phyloP scores from a whole-genome alignment of 2,888 invertebrate species.

The Plebejus anna region DNA sequence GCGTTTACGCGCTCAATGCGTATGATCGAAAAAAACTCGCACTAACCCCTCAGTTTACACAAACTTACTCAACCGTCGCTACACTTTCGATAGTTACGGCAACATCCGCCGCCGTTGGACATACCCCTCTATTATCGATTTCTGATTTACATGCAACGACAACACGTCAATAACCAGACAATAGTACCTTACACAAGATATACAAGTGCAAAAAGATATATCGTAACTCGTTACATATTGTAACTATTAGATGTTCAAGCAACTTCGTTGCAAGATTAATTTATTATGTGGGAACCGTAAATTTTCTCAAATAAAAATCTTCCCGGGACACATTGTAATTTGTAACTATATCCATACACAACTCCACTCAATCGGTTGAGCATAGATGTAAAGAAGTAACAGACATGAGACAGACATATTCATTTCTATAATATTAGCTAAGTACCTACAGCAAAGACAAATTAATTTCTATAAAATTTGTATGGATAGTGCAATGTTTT shows the following conservation, averaged over 20 bases:
- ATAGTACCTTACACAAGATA: neutral
- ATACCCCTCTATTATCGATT: constrained; percentile 37
- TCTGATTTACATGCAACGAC: constrained; percentile 27
- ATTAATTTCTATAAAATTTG: neutral
- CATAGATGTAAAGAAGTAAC: too few relatives aligned
- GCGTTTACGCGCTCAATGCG: too few relatives aligned
- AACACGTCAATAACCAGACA: neutral
- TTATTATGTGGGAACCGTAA: neutral
- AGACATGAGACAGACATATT: too few relatives aligned
- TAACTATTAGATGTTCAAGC: neutral
- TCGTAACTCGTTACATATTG: neutral
- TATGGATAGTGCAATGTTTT: neutral
- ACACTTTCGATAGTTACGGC: constrained; percentile 26
- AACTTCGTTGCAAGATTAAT: neutral
- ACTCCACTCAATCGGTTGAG: too few relatives aligned
- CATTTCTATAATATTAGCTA: too few relatives aligned
- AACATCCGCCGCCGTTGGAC: constrained; percentile 32
- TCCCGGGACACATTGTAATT: too few relatives aligned
- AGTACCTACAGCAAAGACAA: too few relatives aligned
- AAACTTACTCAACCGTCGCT: constrained; percentile 11
- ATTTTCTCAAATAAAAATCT: neutral
- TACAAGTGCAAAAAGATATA: neutral
- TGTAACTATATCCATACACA: too few relatives aligned
- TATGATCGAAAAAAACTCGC: too few relatives aligned
- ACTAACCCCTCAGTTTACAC: constrained; percentile 16